Conservation (phyloP, 2,113 vertebrate species). For the Trematomus loennbergii region DNA sequence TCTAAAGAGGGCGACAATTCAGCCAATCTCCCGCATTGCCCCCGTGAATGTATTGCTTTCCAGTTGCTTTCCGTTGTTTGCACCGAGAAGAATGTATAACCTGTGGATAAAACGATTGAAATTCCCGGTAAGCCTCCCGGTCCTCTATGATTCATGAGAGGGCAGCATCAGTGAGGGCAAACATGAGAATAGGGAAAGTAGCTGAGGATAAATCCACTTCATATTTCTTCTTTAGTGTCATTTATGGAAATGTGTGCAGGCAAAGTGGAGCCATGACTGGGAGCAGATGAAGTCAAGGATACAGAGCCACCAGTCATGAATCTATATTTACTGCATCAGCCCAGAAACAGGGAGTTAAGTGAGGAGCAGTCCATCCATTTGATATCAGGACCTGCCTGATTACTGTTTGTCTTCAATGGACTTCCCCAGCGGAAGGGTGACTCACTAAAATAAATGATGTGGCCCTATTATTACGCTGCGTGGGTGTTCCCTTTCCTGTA, state of each 20-base stretch:
- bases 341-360: conserved; percentile 59
- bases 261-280: conserved; percentile 65
- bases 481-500: too few relatives aligned
- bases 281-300: conserved; percentile 75
- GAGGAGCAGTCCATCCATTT: conserved; percentile 39
- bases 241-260: conserved; percentile 78
- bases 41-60: conserved; percentile 37
- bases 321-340: conserved; percentile 73
- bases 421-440: conserved; percentile 45
- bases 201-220: conserved; percentile 32
- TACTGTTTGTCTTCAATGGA: conserved; percentile 62
- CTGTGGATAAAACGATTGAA: conserved; percentile 19
- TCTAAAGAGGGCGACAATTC: conserved; percentile 12
- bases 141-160: conserved; percentile 58
- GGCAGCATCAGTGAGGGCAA: conserved; percentile 2
- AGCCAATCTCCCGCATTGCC: conserved; percentile 10
- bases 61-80: conserved; percentile 33
- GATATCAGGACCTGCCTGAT: conserved; percentile 27
- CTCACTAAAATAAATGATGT: background rate
- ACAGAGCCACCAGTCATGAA: conserved; percentile 49
- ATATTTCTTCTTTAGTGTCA: conserved; percentile 79
- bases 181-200: conserved; percentile 19
- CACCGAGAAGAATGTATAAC: conserved; percentile 32
- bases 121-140: background rate
- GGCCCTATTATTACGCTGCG: too few relatives aligned